Conservation (phyloP, 2,888 invertebrate genomes). For the Rotaria sp. region DNA sequence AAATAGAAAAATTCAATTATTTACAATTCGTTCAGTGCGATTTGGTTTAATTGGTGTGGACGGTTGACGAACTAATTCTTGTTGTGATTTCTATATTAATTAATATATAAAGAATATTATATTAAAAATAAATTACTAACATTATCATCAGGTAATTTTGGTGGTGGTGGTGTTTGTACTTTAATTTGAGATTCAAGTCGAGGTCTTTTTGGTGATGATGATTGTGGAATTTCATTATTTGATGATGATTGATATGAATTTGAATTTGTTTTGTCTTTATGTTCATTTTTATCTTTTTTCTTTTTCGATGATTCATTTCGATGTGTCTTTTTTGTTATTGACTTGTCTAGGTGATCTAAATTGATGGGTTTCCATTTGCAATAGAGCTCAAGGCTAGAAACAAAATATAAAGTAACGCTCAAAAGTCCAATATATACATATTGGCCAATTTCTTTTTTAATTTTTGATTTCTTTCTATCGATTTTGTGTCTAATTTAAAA, state of each 20-base stretch:
- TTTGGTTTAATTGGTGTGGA: neutral
- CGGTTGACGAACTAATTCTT: neutral
- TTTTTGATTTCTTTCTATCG: no score
- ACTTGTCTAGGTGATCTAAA: neutral
- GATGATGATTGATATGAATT: neutral
- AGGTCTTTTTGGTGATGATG: neutral
- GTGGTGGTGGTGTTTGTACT: neutral
- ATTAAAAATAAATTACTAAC: neutral
- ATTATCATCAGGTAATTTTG: neutral
- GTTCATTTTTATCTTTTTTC: neutral
- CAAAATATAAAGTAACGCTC: neutral
- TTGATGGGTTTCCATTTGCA: conserved; percentile 17
- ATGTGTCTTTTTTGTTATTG: neutral
- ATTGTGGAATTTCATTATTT: neutral
- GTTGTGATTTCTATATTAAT: neutral
- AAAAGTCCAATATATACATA: neutral
- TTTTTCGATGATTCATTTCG: neutral
- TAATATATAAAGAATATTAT: neutral
- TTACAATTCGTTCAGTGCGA: conserved; percentile 1
- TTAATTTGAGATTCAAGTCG: conserved; percentile 7
- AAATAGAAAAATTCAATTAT: no score
- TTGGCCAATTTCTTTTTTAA: neutral
- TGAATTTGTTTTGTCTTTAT: neutral
- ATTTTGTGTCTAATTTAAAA: neutral
- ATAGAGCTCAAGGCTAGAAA: neutral